phyloP scores from a whole-genome alignment of 2,888 invertebrate genomes.

The Nemotelus pantherinus region DNA sequence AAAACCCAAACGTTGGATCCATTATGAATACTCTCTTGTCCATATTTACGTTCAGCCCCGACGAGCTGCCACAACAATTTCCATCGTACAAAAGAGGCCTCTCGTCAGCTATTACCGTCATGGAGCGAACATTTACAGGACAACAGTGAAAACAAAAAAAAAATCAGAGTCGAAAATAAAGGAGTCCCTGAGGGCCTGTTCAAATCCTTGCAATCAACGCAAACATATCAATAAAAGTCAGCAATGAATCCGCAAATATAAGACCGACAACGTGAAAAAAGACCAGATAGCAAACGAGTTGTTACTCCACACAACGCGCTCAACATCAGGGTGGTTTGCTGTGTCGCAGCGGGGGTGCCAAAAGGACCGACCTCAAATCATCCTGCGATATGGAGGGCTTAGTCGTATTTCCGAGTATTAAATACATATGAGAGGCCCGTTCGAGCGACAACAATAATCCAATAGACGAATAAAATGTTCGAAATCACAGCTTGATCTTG shows the following conservation, averaged over 20 bases:
- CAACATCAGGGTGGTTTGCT: slow-evolving; percentile 36
- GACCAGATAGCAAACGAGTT: slow-evolving; percentile 33
- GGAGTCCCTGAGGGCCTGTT: slow-evolving; percentile 28
- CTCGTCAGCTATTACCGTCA: slow-evolving; percentile 17
- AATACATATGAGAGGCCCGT: not conserved
- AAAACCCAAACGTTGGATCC: not conserved
- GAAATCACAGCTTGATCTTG: slow-evolving; percentile 40
- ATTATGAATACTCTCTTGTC: not conserved
- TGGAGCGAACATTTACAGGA: not conserved
- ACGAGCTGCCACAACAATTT: slow-evolving; percentile 25
- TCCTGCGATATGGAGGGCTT: slow-evolving; percentile 14
- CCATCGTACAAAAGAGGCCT: slow-evolving; percentile 10
- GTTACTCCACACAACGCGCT: slow-evolving; percentile 9
- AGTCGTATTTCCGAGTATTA: slow-evolving; percentile 20
- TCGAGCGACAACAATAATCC: slow-evolving; percentile 17
- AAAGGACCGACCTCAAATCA: slow-evolving; percentile 40
- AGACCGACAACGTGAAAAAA: slow-evolving; percentile 2
- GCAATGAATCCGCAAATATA: slow-evolving; percentile 41
- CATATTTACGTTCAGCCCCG: not conserved
- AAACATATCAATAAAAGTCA: slow-evolving; percentile 45
- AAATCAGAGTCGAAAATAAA: slow-evolving; percentile 13
- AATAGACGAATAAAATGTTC: slow-evolving; percentile 39
- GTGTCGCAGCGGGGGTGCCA: slow-evolving; percentile 41
- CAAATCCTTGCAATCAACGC: slow-evolving; percentile 42
- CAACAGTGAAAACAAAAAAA: not conserved